Conservation (phyloP, 2,888 invertebrate species). For the Plutella xylostella region DNA sequence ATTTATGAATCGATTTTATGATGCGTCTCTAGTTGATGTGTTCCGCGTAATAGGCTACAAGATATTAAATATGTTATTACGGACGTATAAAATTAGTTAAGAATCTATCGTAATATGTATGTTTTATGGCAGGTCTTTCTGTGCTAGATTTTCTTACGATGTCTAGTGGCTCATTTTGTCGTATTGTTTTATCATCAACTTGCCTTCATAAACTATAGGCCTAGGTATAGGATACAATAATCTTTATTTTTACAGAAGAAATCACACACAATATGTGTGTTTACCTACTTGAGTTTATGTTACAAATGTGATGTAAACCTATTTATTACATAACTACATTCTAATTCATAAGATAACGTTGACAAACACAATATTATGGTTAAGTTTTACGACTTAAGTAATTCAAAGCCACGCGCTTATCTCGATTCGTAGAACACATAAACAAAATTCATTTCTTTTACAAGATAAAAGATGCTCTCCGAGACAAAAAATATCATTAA, state of each 20-base stretch:
- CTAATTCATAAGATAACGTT: not conserved
- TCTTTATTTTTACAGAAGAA: too few relatives aligned
- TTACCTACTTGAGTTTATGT: too few relatives aligned
- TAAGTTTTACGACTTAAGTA: slow-evolving; percentile 4
- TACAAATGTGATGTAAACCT: too few relatives aligned
- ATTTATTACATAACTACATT: not conserved
- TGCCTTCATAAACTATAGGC: too few relatives aligned
- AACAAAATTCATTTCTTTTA: slow-evolving; percentile 30
- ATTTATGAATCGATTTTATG: slow-evolving; percentile 45
- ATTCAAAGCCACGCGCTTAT: slow-evolving; percentile 4
- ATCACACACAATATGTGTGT: too few relatives aligned
- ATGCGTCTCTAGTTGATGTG: too few relatives aligned
- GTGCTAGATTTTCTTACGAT: too few relatives aligned
- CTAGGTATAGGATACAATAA: too few relatives aligned
- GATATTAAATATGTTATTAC: slow-evolving; percentile 2
- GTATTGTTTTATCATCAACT: too few relatives aligned
- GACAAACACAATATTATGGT: not conserved
- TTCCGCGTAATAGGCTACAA: slow-evolving; percentile 15
- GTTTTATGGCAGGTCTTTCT: slow-evolving; percentile 9
- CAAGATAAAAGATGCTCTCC: slow-evolving; percentile 27
- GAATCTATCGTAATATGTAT: not conserved
- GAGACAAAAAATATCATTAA: slow-evolving; percentile 23
- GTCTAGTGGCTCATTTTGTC: too few relatives aligned
- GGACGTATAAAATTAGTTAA: not conserved
- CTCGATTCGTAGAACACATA: slow-evolving; percentile 23